Base-by-base conservation (phyloP, 2,888 invertebrate genomes). In the Lepas anatifera region DNA sequence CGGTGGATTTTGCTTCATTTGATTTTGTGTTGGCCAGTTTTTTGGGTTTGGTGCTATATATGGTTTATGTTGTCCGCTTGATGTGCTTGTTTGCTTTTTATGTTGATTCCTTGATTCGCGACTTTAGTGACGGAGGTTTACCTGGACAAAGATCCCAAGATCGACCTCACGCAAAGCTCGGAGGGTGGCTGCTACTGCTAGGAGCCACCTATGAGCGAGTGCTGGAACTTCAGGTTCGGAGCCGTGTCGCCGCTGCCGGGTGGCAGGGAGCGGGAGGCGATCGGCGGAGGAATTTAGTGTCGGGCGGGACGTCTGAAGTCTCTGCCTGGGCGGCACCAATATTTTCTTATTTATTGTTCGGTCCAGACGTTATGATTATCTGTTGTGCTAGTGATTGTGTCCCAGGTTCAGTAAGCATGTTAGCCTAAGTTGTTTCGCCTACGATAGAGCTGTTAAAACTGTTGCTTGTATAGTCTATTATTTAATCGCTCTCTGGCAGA, bases 11-110 rank as follows among this genome's bases (percentile, higher is more conserved):
- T n/a, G n/a, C n/a, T n/a, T n/a, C n/a, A n/a, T n/a, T n/a, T n/a
- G n/a, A n/a, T n/a, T n/a, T n/a, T n/a, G n/a, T n/a, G n/a, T n/a
- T n/a, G n/a, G n/a, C n/a, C n/a, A n/a, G n/a, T n/a, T n/a, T n/a
- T n/a, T n/a, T n/a, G n/a, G n/a, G n/a, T n/a, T n/a, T n/a, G n/a
- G n/a, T n/a, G n/a, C n/a, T n/a, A n/a, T n/a, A n/a, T n/a, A n/a
- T n/a, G n/a, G n/a, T 50, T 50, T 50, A 50, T 70, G 68, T 35
- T 48, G 3, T 52, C 10, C 43, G 22, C 8, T 68, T 41, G 41
- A 39, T 69, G 64, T 64, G 64, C 39, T 52, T 35, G 64, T 69
- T 22, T 41, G 46, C 58, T 58, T 69, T 69, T 58, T 48, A n/a
- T 64, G 43, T 66, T 66, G 27, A 41, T 66, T 66, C 66, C 66